Percentiles rank a stretch among this genome's conserved stretches.
Evolutionary conservation across 1,140 invertebrate genomes (phyloP).

Genomic region (Drosophila sucinea): DNA sequence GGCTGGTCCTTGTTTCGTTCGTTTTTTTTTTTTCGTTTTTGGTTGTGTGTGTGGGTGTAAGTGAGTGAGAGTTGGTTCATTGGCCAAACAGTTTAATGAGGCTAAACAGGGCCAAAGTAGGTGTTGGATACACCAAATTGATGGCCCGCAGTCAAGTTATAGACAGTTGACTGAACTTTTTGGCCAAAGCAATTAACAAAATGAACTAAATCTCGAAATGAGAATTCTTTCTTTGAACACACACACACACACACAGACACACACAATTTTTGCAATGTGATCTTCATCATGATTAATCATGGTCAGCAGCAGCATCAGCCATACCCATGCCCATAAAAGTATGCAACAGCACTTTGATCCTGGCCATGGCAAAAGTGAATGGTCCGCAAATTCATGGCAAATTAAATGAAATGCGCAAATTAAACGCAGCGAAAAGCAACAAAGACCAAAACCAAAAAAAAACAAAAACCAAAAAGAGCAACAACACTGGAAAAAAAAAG

Average conservation of each 20-base stretch:
- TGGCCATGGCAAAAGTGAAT: slow-evolving; percentile 44
- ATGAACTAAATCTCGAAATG: slow-evolving; percentile 15
- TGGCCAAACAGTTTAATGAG: slow-evolving; percentile 43
- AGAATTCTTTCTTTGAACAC: not conserved
- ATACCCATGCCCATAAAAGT: not conserved
- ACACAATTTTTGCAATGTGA: not conserved
- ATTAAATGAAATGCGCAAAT: slow-evolving; percentile 59
- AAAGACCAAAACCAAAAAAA: slow-evolving; percentile 9
- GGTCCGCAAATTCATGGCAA: slow-evolving; percentile 51
- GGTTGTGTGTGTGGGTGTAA: not conserved
- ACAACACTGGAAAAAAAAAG: not conserved
- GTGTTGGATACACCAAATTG: slow-evolving; percentile 40
- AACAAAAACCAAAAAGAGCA: slow-evolving; percentile 7
- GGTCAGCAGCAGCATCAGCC: not conserved
- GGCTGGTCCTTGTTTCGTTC: slow-evolving; percentile 25
- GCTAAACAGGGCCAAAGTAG: slow-evolving; percentile 30
- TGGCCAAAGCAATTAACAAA: slow-evolving; percentile 17
- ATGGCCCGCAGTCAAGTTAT: slow-evolving; percentile 31
- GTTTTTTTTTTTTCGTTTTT: slow-evolving; percentile 9
- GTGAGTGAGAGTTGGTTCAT: slow-evolving; percentile 4
- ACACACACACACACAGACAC: not conserved
- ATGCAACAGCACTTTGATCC: no score
- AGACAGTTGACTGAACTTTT: slow-evolving; percentile 38
- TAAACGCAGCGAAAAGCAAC: slow-evolving; percentile 39
- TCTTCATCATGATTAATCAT: slow-evolving; percentile 11